These are phyloP conservation scores for Drosophila emarginata DNA, from an alignment of 2,888 invertebrate species.

Conservation along the genomic window DNA sequence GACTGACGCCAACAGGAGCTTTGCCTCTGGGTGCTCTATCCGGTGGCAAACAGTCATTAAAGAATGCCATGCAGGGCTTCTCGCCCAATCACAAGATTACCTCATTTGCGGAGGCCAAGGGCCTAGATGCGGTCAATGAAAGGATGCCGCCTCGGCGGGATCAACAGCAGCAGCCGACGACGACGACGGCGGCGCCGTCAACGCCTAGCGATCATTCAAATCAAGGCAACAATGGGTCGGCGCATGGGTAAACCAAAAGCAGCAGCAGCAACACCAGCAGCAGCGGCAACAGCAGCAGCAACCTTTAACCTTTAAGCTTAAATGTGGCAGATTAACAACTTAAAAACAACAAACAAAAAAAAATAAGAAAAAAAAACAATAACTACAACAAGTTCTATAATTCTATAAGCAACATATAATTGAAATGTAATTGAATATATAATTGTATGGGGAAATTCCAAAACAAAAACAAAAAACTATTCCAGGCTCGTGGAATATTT, in stretches of 20 bases:
- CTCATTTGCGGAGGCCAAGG: slow-evolving; percentile 99
- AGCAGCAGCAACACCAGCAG: slow-evolving; percentile 28
- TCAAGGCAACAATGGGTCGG: slow-evolving; percentile 62
- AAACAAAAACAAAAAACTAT: slow-evolving; percentile 25
- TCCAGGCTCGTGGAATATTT: slow-evolving; percentile 21
- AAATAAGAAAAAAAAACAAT: slow-evolving; percentile 38
- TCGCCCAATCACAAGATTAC: slow-evolving; percentile 99
- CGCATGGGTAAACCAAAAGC: slow-evolving; percentile 71
- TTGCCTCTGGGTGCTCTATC: slow-evolving; percentile 97
- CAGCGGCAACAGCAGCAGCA: slow-evolving; percentile 10
- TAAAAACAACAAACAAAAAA: slow-evolving; percentile 33
- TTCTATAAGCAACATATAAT: slow-evolving; percentile 16
- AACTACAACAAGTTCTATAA: slow-evolving; percentile 28
- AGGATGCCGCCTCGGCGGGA: slow-evolving; percentile 98
- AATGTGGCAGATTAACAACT: slow-evolving; percentile 43
- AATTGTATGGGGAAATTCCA: slow-evolving; percentile 27
- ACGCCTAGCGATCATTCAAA: slow-evolving; percentile 3
- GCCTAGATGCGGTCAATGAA: slow-evolving; percentile 99
- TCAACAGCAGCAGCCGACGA: slow-evolving; percentile 84
- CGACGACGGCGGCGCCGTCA: slow-evolving; percentile 83
- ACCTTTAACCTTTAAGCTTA: slow-evolving; percentile 42
- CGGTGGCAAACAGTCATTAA: slow-evolving; percentile 97
- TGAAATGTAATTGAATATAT: slow-evolving; percentile 6
- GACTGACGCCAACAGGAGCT: slow-evolving; percentile 98
- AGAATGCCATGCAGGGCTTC: slow-evolving; percentile 97